These are phyloP conservation scores for Falcunculus frontatus DNA, from an alignment of 2,113 vertebrate genomes.

Conservation along the genomic window DNA sequence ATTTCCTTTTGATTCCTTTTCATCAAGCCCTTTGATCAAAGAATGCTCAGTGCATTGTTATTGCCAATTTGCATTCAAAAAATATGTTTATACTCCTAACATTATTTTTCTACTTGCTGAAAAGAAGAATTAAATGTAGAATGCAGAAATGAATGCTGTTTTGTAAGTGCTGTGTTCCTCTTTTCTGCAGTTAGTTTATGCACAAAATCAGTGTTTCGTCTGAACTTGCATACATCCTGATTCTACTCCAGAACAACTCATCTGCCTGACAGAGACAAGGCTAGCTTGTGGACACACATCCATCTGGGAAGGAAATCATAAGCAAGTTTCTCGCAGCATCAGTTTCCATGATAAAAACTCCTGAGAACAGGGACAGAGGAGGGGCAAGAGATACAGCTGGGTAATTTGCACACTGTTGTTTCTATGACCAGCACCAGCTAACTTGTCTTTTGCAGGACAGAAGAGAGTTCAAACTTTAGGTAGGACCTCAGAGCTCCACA, in stretches of 20 bases:
- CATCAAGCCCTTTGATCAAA: background rate
- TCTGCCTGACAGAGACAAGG: background rate
- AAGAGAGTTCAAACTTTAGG: background rate
- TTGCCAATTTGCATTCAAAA: background rate
- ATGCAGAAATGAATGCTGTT: background rate
- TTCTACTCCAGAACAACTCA: background rate
- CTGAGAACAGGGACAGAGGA: background rate
- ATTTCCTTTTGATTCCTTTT: background rate
- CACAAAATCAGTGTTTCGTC: background rate
- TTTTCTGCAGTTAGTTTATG: background rate
- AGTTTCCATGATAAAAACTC: background rate
- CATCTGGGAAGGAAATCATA: background rate
- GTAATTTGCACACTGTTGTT: background rate
- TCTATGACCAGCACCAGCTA: background rate
- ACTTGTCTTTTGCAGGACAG: background rate
- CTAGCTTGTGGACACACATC: fast-evolving
- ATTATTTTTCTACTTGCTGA: background rate
- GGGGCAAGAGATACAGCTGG: background rate
- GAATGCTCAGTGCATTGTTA: background rate
- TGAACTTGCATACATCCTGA: background rate
- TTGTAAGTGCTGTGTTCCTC: background rate
- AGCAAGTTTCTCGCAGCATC: background rate
- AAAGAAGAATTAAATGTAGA: background rate
- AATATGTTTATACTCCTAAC: background rate
- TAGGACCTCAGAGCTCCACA: background rate